phyloP scores from a whole-genome alignment of 2,888 invertebrate species.

The Lathronympha strigana region DNA sequence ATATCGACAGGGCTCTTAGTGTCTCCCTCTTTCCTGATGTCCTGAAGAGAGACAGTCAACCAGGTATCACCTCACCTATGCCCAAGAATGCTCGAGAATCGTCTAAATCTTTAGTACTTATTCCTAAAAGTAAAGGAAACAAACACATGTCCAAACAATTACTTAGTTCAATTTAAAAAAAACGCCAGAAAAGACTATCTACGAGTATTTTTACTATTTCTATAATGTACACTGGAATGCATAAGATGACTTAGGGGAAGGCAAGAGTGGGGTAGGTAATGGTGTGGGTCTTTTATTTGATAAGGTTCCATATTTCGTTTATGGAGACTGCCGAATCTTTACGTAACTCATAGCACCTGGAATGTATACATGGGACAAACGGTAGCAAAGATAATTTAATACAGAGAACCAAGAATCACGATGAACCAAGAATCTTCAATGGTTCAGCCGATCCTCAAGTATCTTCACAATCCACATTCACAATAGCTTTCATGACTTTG shows the following conservation, averaged over 20 bases:
- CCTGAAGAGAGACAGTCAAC: too few relatives aligned
- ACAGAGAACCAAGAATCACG: background rate
- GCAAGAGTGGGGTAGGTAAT: background rate
- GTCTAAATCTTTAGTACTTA: background rate
- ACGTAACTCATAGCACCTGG: background rate
- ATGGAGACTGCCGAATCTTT: background rate
- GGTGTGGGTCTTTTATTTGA: background rate
- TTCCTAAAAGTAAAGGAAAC: too few relatives aligned
- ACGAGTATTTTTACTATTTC: background rate
- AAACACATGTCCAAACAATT: too few relatives aligned
- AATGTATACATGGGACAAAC: background rate
- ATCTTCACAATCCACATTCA: background rate
- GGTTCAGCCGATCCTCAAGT: background rate
- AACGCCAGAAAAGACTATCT: background rate
- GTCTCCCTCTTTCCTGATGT: background rate
- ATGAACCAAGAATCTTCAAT: background rate
- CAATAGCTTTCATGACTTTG: background rate
- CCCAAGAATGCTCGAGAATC: background rate
- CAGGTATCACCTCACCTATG: background rate
- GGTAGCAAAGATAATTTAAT: too few relatives aligned
- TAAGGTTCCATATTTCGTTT: background rate
- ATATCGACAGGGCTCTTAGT: constrained; percentile 20
- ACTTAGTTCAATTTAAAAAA: too few relatives aligned
- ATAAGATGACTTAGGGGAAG: background rate
- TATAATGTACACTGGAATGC: background rate